Conservation (phyloP, 2,113 vertebrate genomes). For the Leiothrix lutea region DNA sequence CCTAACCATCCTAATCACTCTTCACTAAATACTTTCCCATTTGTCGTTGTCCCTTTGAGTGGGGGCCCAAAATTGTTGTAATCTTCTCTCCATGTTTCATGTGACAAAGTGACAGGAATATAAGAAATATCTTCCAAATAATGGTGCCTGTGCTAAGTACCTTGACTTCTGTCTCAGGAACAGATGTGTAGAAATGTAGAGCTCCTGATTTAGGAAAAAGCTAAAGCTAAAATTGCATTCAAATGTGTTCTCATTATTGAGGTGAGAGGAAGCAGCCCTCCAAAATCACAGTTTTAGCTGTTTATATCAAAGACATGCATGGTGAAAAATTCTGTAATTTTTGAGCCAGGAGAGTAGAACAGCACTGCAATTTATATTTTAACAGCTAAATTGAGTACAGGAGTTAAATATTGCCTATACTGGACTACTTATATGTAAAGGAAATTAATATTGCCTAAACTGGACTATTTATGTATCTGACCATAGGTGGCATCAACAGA, state of each 20-base stretch:
- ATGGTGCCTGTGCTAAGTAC: background rate
- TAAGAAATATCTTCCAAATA: background rate
- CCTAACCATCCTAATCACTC: background rate
- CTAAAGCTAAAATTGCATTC: background rate
- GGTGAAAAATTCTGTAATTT: background rate
- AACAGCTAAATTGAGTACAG: background rate
- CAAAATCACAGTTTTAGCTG: background rate
- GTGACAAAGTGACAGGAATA: background rate
- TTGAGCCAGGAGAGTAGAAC: background rate
- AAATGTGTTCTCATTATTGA: background rate
- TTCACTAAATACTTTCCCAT: background rate
- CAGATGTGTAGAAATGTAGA: background rate
- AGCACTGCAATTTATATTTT: background rate
- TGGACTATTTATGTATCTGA: background rate
- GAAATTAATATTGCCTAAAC: background rate
- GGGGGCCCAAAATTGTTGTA: background rate
- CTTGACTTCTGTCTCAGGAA: background rate
- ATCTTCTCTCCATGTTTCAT: background rate
- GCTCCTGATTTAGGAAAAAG: background rate
- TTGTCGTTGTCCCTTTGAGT: accelerated
- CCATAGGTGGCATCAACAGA: background rate
- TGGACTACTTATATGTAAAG: background rate
- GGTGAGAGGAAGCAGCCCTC: background rate
- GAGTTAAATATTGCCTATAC: background rate
- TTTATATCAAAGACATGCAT: background rate